These are phyloP conservation scores for Takifugu ocellatus DNA, from an alignment of 2,797 vertebrate genomes.

Conservation along the genomic window DNA sequence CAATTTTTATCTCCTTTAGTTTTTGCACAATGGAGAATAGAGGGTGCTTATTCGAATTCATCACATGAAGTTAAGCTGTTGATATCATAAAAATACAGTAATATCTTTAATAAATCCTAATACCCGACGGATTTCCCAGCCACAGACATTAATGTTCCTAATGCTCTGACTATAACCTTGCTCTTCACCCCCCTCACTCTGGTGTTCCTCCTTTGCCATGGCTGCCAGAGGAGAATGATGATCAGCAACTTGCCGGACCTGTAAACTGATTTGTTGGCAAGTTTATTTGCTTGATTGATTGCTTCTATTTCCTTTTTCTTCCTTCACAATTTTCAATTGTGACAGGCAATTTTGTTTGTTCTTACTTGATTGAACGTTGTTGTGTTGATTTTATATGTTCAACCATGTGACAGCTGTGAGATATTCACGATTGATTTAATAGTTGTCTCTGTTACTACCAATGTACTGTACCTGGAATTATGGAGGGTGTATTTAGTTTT, in stretches of 20 bases:
- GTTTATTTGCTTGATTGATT: slow-evolving; percentile 76
- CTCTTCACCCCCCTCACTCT: slow-evolving; percentile 29
- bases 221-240: slow-evolving; percentile 52
- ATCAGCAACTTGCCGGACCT: slow-evolving; percentile 34
- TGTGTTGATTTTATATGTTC: slow-evolving; percentile 52
- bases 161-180: slow-evolving; percentile 46
- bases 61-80: slow-evolving; percentile 66
- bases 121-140: slow-evolving; percentile 40
- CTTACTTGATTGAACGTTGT: slow-evolving; percentile 60
- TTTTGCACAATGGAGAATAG: slow-evolving; percentile 68
- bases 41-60: slow-evolving; percentile 63
- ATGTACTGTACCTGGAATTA: slow-evolving; percentile 52
- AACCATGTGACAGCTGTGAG: slow-evolving; percentile 44
- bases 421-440: slow-evolving; percentile 52
- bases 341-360: slow-evolving; percentile 68
- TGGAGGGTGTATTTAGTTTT: slow-evolving; percentile 56
- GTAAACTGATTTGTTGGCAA: slow-evolving; percentile 62
- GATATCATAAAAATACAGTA: slow-evolving; percentile 62
- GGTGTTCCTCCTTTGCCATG: slow-evolving; percentile 45
- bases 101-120: slow-evolving; percentile 58
- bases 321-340: slow-evolving; percentile 50
- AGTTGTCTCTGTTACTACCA: slow-evolving; percentile 46
- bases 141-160: slow-evolving; percentile 39
- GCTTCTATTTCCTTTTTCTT: slow-evolving; percentile 61
- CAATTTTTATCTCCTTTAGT: slow-evolving; percentile 67